These are phyloP conservation scores for Hydrotaea cyrtoneurina DNA, from an alignment of 2,888 invertebrate genomes.

Conservation along the genomic window DNA sequence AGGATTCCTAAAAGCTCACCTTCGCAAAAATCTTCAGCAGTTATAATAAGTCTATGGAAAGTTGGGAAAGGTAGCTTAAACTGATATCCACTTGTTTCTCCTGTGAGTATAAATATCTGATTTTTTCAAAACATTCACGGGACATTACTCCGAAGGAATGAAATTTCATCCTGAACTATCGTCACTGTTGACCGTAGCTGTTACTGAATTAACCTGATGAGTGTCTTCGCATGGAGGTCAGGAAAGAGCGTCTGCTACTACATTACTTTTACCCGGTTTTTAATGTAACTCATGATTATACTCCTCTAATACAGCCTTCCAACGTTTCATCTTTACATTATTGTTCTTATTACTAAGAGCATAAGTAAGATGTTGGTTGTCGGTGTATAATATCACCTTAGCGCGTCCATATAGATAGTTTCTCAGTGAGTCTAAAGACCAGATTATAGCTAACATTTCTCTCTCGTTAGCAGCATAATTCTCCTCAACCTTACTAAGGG, in stretches of 20 bases:
- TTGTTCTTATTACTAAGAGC: conserved; percentile 38
- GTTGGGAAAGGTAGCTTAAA: too few relatives aligned
- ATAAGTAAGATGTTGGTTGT: conserved; percentile 49
- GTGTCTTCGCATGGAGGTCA: background rate
- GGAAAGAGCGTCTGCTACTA: conserved; percentile 61
- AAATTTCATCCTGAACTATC: conserved; percentile 43
- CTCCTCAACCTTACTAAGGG: too few relatives aligned
- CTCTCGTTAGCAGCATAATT: too few relatives aligned
- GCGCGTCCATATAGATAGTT: too few relatives aligned
- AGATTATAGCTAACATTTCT: too few relatives aligned
- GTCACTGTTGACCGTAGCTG: conserved; percentile 31
- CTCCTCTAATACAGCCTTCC: too few relatives aligned
- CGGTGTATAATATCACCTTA: background rate
- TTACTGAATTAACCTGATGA: background rate
- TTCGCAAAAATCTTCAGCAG: conserved; percentile 15
- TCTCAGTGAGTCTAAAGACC: too few relatives aligned
- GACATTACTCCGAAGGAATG: conserved; percentile 32
- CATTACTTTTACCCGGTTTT: conserved; percentile 76
- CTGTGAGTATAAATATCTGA: too few relatives aligned
- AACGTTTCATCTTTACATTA: conserved; percentile 12
- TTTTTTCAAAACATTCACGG: conserved; percentile 44
- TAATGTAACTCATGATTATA: conserved; percentile 72
- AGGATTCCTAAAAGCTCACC: conserved; percentile 27
- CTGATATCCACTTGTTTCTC: background rate
- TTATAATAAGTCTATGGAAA: conserved; percentile 41